Percentiles rank a stretch among this genome's conserved stretches.
phyloP scores from a whole-genome alignment of 1,140 invertebrate species.

The Philaenus spumarius region DNA sequence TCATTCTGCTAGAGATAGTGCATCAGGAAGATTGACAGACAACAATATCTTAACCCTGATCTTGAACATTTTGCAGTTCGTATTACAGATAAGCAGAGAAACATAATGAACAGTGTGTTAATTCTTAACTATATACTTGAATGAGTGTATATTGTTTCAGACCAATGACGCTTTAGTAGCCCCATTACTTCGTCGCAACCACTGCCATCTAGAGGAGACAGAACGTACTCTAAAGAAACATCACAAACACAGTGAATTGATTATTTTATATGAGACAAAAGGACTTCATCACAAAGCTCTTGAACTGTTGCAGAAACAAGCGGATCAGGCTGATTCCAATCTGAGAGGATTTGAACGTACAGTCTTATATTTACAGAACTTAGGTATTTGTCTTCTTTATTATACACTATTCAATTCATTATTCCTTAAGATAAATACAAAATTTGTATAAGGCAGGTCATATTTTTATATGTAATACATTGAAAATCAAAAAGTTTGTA shows the following conservation, averaged over 20 bases:
- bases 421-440: too few species aligned
- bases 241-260: slow-evolving; percentile 86
- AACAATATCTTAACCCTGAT: too few species aligned
- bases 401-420: too few species aligned
- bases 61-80: too few species aligned
- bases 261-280: slow-evolving; percentile 93
- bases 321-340: slow-evolving; percentile 65
- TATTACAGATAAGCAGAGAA: too few species aligned
- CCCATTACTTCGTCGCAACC: slow-evolving; percentile 84
- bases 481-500: too few species aligned
- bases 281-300: slow-evolving; percentile 80
- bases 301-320: slow-evolving; percentile 76
- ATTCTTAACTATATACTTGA: slow-evolving; percentile 6
- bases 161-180: slow-evolving; percentile 93
- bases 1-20: too few species aligned
- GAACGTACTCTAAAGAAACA: slow-evolving; percentile 81
- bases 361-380: slow-evolving; percentile 85
- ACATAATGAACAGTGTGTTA: too few species aligned
- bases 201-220: slow-evolving; percentile 91
- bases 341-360: slow-evolving; percentile 75
- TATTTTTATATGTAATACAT: too few species aligned
- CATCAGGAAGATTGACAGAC: too few species aligned
- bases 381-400: too few species aligned
- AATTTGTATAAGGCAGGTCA: too few species aligned
- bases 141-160: slow-evolving; percentile 40